Evolutionary conservation across 1,140 invertebrate species (phyloP).

Genomic region (Anastatus disparis): DNA sequence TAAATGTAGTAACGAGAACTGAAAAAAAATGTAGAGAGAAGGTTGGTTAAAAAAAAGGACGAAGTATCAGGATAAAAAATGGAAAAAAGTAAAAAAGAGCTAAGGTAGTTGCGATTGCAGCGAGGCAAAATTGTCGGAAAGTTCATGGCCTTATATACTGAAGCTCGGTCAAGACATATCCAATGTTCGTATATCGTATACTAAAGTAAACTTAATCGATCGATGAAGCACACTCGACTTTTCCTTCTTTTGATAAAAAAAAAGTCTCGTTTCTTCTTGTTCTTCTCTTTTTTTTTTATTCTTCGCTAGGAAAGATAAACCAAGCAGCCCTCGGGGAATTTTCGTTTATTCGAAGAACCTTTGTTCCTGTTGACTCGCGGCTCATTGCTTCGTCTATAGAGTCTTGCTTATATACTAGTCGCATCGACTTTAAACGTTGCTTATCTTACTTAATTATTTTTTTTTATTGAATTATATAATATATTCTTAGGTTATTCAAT

Average conservation of each 20-base stretch:
- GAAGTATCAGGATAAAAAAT: constrained; percentile 34
- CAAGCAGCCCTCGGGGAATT: neutral
- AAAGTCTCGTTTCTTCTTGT: neutral
- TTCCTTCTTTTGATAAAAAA: neutral
- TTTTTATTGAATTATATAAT: neutral
- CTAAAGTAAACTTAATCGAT: constrained; percentile 51
- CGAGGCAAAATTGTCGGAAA: constrained; percentile 17
- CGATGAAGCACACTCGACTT: neutral
- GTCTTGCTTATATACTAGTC: neutral
- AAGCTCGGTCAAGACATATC: constrained; percentile 5
- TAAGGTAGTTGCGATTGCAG: neutral
- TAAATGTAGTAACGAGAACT: neutral
- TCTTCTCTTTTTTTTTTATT: too few species aligned
- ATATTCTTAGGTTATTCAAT: too few species aligned
- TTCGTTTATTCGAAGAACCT: constrained; percentile 28
- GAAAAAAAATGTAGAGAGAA: constrained; percentile 7
- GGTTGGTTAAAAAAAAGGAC: neutral
- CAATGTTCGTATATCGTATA: constrained; percentile 45
- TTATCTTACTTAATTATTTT: constrained; percentile 28
- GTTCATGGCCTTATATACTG: constrained; percentile 19
- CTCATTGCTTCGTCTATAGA: constrained; percentile 11
- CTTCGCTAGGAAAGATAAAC: constrained; percentile 17
- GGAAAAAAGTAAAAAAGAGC: constrained; percentile 14
- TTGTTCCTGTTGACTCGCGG: constrained; percentile 30
- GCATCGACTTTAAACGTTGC: neutral